Percentiles rank a stretch among this genome's conserved stretches.
Evolutionary conservation across 2,888 invertebrate genomes (phyloP).

Genomic region (Heteropelma amictum): DNA sequence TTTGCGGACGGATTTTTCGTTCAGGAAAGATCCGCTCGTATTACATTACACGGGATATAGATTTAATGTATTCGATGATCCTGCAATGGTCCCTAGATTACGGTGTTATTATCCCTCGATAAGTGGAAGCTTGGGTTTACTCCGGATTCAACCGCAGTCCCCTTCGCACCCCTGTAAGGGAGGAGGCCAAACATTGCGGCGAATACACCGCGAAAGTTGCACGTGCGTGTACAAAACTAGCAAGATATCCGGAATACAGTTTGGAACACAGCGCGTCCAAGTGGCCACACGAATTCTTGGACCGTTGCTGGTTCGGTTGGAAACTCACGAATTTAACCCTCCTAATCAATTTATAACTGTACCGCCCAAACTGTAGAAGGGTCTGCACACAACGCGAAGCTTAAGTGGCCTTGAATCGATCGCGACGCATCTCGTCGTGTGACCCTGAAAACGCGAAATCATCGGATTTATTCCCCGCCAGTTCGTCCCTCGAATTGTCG

Average conservation of each 20-base stretch:
- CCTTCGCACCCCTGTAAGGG: slow-evolving; percentile 63
- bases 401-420: not conserved
- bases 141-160: slow-evolving; percentile 39
- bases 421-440: too few relatives aligned
- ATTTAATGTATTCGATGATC: slow-evolving; percentile 14
- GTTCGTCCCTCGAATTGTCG: too few relatives aligned
- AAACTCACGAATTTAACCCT: slow-evolving; percentile 69
- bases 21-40: too few relatives aligned
- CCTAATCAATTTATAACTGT: slow-evolving; percentile 74
- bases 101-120: slow-evolving; percentile 72
- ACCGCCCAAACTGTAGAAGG: slow-evolving; percentile 10
- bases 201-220: slow-evolving; percentile 66
- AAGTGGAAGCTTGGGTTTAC: slow-evolving; percentile 68
- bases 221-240: slow-evolving; percentile 63
- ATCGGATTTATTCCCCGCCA: too few relatives aligned
- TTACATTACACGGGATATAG: too few relatives aligned
- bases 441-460: too few relatives aligned
- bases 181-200: slow-evolving; percentile 72
- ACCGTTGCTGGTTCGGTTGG: slow-evolving; percentile 14
- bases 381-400: not conserved
- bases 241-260: slow-evolving; percentile 65
- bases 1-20: too few relatives aligned
- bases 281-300: slow-evolving; percentile 36
- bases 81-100: slow-evolving; percentile 68
- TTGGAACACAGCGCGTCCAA: slow-evolving; percentile 20